Percentiles rank a stretch among this genome's conserved stretches.
Evolutionary conservation across 2,113 vertebrate genomes (phyloP).

Genomic region (Onychostoma macrolepis): DNA sequence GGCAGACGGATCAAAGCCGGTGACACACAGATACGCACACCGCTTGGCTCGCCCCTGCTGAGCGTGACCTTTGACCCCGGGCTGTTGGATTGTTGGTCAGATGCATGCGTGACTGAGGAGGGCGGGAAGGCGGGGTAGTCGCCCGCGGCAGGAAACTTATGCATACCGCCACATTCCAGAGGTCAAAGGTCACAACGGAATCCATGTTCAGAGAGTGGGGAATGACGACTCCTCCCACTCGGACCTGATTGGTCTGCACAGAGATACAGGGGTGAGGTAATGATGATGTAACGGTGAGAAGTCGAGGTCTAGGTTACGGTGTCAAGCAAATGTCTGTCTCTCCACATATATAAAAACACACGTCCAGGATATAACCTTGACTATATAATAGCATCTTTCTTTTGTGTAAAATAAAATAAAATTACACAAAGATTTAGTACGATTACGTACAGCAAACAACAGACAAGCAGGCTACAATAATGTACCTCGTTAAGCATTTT

Average conservation of each 20-base stretch:
- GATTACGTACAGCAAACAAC: too few relatives aligned
- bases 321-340: neutral
- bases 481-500: too few relatives aligned
- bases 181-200: conserved; percentile 33
- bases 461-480: too few relatives aligned
- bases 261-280: neutral
- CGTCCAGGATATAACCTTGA: neutral
- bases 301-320: neutral
- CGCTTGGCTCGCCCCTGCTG: conserved; percentile 40
- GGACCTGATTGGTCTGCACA: conserved; percentile 8
- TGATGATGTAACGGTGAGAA: conserved; percentile 19
- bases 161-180: conserved; percentile 43
- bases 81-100: neutral
- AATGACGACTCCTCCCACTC: neutral
- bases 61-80: conserved; percentile 67
- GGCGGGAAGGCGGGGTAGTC: neutral
- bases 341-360: neutral
- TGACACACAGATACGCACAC: conserved; percentile 58
- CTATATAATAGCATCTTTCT: neutral
- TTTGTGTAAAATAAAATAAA: too few relatives aligned
- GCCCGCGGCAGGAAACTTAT: conserved; percentile 48
- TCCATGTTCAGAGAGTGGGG: neutral
- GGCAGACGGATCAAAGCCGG: conserved; percentile 52
- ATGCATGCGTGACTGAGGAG: conserved; percentile 52
- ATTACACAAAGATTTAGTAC: too few relatives aligned